Evolutionary conservation across 2,113 vertebrate species (phyloP).

Genomic region (Podilymbus podiceps): DNA sequence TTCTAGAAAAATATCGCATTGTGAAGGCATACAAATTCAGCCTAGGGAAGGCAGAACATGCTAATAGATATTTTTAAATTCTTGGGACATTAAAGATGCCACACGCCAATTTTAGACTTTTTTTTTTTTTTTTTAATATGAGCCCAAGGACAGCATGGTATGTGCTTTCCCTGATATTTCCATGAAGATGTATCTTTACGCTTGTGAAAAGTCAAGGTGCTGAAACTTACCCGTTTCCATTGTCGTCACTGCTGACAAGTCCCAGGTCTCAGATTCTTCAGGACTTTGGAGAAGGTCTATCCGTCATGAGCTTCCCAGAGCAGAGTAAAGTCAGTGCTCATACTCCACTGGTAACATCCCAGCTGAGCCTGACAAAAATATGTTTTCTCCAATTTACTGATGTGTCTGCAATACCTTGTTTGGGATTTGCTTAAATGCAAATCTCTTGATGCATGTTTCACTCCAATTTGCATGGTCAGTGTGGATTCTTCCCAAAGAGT

Average conservation of each 20-base stretch:
- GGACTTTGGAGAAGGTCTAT: not conserved
- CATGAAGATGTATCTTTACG: not conserved
- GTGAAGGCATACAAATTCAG: not conserved
- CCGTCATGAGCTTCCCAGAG: not conserved
- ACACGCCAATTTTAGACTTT: not conserved
- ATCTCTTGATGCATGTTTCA: not conserved
- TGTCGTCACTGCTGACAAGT: not conserved
- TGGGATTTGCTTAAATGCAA: conserved; percentile 71
- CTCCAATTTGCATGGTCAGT: conserved; percentile 58
- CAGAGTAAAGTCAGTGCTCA: conserved; percentile 3
- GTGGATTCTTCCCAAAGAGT: not conserved
- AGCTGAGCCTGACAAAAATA: not conserved
- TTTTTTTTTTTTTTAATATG: not conserved
- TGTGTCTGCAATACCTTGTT: not conserved
- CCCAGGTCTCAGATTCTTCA: not conserved
- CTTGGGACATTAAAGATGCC: not conserved
- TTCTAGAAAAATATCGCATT: not conserved
- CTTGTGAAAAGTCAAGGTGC: not conserved
- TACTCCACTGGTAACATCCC: not conserved
- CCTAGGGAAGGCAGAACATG: not conserved
- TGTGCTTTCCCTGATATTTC: not conserved
- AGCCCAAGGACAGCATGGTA: not conserved
- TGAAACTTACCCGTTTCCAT: conserved; percentile 64
- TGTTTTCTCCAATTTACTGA: not conserved
- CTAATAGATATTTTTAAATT: not conserved